Evolutionary conservation across 2,888 invertebrate species (phyloP).

Genomic region (Macaria liturata): DNA sequence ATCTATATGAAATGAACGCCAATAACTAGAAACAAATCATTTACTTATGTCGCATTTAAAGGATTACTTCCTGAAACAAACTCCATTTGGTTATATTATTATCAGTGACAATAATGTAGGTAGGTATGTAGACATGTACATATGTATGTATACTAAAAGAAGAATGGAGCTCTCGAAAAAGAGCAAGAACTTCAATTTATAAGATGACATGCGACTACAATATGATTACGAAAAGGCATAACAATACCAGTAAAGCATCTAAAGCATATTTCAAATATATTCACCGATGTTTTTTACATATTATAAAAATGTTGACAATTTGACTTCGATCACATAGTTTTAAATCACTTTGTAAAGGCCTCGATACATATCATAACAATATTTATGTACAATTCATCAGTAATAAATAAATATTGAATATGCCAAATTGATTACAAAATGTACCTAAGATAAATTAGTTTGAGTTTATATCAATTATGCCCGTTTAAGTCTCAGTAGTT

Average conservation of each 20-base stretch:
- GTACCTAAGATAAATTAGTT: background rate
- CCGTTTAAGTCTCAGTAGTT: conserved; percentile 6
- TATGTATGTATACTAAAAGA: background rate
- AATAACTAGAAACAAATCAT: too few species aligned
- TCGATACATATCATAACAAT: conserved; percentile 38
- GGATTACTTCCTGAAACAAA: too few species aligned
- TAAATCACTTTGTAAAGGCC: conserved; percentile 36
- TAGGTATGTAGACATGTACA: too few species aligned
- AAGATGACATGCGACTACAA: background rate
- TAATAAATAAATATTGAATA: conserved; percentile 3
- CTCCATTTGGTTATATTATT: too few species aligned
- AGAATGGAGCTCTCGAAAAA: conserved; percentile 9
- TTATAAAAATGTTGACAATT: conserved; percentile 12
- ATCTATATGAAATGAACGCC: background rate
- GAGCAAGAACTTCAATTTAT: conserved; percentile 6
- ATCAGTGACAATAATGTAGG: too few species aligned
- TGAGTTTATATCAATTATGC: conserved; percentile 9
- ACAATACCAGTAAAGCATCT: background rate
- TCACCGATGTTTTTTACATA: conserved; percentile 1
- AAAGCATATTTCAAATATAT: conserved; percentile 13
- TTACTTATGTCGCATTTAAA: too few species aligned
- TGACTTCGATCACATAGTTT: conserved; percentile 27
- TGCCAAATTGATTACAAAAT: conserved; percentile 10
- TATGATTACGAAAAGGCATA: background rate
- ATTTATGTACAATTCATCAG: conserved; percentile 36